phyloP scores from a whole-genome alignment of 2,113 vertebrate species.

The Platanista minor region DNA sequence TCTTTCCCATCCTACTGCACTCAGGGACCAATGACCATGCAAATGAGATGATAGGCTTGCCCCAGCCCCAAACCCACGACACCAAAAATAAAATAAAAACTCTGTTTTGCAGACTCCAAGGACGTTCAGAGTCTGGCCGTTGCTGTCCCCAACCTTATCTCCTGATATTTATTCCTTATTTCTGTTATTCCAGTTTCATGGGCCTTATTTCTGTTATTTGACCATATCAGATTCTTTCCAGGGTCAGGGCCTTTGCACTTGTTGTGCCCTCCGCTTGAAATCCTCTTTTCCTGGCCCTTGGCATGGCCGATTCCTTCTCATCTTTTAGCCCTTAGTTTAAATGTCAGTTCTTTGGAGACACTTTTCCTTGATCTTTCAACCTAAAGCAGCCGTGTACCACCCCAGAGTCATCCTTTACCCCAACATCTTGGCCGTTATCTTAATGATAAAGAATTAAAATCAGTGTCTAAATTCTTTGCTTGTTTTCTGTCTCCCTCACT shows the following conservation, averaged over 20 bases:
- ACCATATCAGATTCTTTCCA: neutral
- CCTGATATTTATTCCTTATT: neutral
- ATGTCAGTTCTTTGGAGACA: neutral
- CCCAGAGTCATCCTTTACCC: neutral
- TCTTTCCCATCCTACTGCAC: neutral
- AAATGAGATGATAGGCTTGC: neutral
- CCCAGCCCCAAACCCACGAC: neutral
- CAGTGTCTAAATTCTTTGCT: neutral
- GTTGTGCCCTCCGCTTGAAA: neutral
- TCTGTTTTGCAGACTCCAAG: no score
- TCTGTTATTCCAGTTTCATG: neutral
- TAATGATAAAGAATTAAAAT: neutral
- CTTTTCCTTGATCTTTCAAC: neutral
- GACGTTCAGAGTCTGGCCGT: neutral
- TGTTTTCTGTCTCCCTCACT: neutral
- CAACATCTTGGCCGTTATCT: neutral
- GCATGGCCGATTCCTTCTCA: neutral
- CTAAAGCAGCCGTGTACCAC: neutral
- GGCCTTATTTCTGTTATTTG: neutral
- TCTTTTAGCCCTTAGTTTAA: neutral
- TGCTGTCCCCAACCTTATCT: neutral
- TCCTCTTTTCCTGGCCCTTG: neutral
- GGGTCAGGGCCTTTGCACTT: neutral
- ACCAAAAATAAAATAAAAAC: no score
- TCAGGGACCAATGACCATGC: neutral